A percentile compares a stretch with the other conserved stretches of the same genome.
Evolutionary conservation across 2,888 invertebrate species (phyloP).

Genomic region (Schizaphis graminum): DNA sequence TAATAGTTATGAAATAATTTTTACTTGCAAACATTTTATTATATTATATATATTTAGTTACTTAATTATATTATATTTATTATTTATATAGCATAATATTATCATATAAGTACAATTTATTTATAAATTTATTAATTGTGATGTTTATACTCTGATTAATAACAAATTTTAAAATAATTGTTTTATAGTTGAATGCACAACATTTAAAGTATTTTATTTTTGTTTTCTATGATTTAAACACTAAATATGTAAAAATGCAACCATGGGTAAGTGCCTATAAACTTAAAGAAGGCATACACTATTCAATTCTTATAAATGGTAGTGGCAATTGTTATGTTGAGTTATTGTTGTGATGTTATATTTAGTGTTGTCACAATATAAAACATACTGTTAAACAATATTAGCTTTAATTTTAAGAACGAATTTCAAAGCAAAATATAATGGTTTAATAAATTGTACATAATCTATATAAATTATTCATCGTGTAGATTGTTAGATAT

Average conservation of each 20-base stretch:
- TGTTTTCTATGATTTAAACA: background rate
- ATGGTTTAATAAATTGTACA: background rate
- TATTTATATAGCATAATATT: background rate
- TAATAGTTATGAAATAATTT: background rate
- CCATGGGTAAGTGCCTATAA: background rate
- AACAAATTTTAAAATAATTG: background rate
- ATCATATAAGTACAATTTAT: background rate
- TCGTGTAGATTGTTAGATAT: background rate
- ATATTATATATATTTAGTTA: background rate
- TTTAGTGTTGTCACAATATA: background rate
- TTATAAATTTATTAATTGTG: background rate
- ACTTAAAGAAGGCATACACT: background rate
- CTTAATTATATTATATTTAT: background rate
- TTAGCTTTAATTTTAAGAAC: background rate
- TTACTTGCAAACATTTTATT: background rate
- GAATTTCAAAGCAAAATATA: background rate
- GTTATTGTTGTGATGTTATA: background rate
- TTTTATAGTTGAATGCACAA: background rate
- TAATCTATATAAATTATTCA: background rate
- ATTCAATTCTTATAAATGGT: background rate
- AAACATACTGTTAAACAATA: background rate
- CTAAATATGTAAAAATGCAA: background rate
- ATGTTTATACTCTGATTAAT: background rate
- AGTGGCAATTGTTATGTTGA: background rate
- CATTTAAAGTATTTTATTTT: background rate